A percentile compares a stretch with the other conserved stretches of the same genome.
Evolutionary conservation across 1,140 invertebrate genomes (phyloP).

Genomic region (Dreissena polymorpha): DNA sequence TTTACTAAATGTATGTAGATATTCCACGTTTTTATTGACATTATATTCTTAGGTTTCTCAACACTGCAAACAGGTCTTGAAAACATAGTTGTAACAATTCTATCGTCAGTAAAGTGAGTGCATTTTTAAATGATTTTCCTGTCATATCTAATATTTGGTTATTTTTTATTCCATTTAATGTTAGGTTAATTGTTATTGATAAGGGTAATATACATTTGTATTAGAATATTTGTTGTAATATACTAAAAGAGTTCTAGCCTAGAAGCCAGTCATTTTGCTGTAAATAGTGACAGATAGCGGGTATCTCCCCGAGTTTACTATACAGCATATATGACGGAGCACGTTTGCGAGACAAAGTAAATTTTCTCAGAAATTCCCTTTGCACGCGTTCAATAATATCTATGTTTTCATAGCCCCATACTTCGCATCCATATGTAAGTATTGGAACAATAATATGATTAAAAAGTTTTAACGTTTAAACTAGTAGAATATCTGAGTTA

Average conservation of each 20-base stretch:
- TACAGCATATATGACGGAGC: background rate
- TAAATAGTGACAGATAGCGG: background rate
- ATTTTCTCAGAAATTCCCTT: too few relatives aligned
- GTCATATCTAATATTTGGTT: background rate
- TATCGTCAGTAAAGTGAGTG: background rate
- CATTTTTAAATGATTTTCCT: background rate
- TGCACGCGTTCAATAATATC: too few relatives aligned
- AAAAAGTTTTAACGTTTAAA: slow-evolving; percentile 6
- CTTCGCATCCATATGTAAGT: slow-evolving; percentile 14
- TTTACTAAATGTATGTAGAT: too few relatives aligned
- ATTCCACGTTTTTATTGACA: too few relatives aligned
- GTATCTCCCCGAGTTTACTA: background rate
- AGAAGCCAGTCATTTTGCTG: slow-evolving; percentile 5
- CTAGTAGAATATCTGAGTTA: background rate
- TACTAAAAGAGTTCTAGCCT: background rate
- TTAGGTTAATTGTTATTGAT: background rate
- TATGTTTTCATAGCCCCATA: background rate
- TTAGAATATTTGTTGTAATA: background rate
- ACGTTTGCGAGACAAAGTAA: background rate
- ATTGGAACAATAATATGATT: background rate
- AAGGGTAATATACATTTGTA: background rate
- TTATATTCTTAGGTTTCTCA: too few relatives aligned
- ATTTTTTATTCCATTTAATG: slow-evolving; percentile 5
- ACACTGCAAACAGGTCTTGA: too few relatives aligned
- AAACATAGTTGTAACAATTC: too few relatives aligned